phyloP scores from a whole-genome alignment of 2,888 invertebrate genomes.

The Pterostichus niger region DNA sequence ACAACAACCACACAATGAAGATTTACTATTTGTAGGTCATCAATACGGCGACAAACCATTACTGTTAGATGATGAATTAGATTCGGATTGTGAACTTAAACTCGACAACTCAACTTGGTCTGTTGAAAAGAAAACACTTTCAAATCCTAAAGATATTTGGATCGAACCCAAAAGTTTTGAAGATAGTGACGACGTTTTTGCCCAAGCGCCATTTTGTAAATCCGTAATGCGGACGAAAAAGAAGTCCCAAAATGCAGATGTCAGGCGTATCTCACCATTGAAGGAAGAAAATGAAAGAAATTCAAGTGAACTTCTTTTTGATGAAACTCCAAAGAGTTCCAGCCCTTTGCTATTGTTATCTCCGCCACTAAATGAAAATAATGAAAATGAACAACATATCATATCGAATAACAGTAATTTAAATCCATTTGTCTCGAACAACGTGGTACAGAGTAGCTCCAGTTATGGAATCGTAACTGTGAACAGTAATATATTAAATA shows the following conservation, averaged over 20 bases:
- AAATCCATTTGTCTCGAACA: slow-evolving; percentile 73
- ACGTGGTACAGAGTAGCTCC: slow-evolving; percentile 69
- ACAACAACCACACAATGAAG: slow-evolving; percentile 76
- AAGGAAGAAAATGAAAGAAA: slow-evolving; percentile 57
- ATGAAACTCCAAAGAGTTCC: slow-evolving; percentile 65
- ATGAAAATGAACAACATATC: slow-evolving; percentile 45
- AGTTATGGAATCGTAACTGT: slow-evolving; percentile 73
- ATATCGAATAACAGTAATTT: slow-evolving; percentile 66
- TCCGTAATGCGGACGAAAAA: slow-evolving; percentile 69
- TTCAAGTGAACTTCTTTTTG: slow-evolving; percentile 45
- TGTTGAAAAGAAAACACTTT: slow-evolving; percentile 69
- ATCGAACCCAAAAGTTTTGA: slow-evolving; percentile 75
- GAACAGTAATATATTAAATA: slow-evolving; percentile 72
- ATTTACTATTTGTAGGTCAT: slow-evolving; percentile 84
- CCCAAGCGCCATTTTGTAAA: slow-evolving; percentile 83
- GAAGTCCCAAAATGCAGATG: slow-evolving; percentile 63
- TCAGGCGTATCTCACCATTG: slow-evolving; percentile 35
- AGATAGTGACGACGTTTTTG: slow-evolving; percentile 83
- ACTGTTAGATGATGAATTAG: slow-evolving; percentile 88
- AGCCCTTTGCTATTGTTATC: slow-evolving; percentile 66
- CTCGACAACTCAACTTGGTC: slow-evolving; percentile 71
- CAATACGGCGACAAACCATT: slow-evolving; percentile 88
- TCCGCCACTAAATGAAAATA: slow-evolving; percentile 56
- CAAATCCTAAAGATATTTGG: slow-evolving; percentile 71
- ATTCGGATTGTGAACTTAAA: slow-evolving; percentile 80